Percentiles rank a stretch among this genome's conserved stretches.
Evolutionary conservation across 2,888 invertebrate species (phyloP).

Genomic region (Drosophila barbarae): DNA sequence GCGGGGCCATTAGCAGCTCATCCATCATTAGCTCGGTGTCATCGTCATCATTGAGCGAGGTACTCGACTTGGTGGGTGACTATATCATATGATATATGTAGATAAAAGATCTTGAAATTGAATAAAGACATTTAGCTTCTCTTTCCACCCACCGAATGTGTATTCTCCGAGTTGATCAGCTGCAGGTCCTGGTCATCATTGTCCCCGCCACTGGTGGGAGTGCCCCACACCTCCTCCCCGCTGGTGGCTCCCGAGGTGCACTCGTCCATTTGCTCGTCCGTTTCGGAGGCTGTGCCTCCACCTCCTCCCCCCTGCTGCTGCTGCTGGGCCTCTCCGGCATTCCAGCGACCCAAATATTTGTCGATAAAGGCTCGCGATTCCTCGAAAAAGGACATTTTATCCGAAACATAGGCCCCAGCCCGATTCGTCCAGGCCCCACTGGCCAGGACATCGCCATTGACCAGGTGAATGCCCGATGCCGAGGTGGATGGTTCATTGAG

Average conservation of each 20-base stretch:
- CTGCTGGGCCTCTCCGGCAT: constrained; percentile 69
- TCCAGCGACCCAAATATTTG: constrained; percentile 82
- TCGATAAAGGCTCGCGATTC: constrained; percentile 81
- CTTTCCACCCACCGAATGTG: constrained; percentile 81
- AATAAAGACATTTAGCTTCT: not conserved
- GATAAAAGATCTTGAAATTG: not conserved
- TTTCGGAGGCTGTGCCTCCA: constrained; percentile 62
- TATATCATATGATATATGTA: not conserved
- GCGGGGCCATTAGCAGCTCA: constrained; percentile 88
- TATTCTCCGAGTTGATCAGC: constrained; percentile 84
- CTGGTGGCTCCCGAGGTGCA: constrained; percentile 91
- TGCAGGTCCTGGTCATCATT: constrained; percentile 89
- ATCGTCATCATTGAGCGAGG: constrained; percentile 86
- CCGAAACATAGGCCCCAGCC: constrained; percentile 89
- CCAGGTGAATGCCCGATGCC: constrained; percentile 18
- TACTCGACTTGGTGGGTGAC: constrained; percentile 84
- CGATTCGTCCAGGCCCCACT: constrained; percentile 85
- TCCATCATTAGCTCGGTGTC: constrained; percentile 91
- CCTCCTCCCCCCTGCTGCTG: constrained; percentile 4
- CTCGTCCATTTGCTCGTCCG: constrained; percentile 85
- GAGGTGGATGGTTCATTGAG: constrained; percentile 44
- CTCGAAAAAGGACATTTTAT: constrained; percentile 88
- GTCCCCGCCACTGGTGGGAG: constrained; percentile 91
- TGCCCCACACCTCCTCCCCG: constrained; percentile 93
- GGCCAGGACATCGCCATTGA: constrained; percentile 61